These are phyloP conservation scores for Propithecus coquereli DNA, from an alignment of 2,113 vertebrate species.

Conservation along the genomic window DNA sequence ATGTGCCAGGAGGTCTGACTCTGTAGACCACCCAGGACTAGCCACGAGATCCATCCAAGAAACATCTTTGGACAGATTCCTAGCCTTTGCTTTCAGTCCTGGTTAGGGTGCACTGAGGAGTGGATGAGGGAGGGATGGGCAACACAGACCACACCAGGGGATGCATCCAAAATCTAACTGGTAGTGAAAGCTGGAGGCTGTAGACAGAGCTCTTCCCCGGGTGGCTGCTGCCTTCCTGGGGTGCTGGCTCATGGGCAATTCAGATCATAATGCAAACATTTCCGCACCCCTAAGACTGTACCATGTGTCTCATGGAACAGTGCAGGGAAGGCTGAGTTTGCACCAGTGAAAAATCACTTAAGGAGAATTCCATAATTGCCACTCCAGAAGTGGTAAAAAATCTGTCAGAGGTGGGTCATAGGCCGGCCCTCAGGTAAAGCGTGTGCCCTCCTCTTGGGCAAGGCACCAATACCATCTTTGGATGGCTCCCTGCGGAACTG, in stretches of 20 bases:
- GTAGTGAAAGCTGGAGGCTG: background rate
- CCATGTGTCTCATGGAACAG: background rate
- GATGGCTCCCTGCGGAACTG: background rate
- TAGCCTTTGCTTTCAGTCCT: background rate
- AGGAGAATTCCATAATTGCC: background rate
- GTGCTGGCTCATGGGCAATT: background rate
- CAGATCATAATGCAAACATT: background rate
- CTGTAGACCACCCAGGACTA: background rate
- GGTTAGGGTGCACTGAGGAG: background rate
- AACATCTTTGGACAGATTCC: background rate
- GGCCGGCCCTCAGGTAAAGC: background rate
- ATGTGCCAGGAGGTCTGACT: background rate
- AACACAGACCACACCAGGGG: rapidly evolving
- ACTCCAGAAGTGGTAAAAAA: background rate
- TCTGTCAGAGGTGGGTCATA: background rate
- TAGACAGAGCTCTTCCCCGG: background rate
- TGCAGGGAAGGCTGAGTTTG: background rate
- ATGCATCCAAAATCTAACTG: background rate
- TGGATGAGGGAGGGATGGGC: rapidly evolving
- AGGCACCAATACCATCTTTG: background rate
- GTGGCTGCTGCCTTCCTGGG: background rate
- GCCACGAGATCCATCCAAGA: background rate
- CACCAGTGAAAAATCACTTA: background rate
- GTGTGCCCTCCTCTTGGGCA: background rate
- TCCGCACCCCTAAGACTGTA: no score